Evolutionary conservation across 2,888 invertebrate genomes (phyloP).

Genomic region (Gisinianus flammeolus): DNA sequence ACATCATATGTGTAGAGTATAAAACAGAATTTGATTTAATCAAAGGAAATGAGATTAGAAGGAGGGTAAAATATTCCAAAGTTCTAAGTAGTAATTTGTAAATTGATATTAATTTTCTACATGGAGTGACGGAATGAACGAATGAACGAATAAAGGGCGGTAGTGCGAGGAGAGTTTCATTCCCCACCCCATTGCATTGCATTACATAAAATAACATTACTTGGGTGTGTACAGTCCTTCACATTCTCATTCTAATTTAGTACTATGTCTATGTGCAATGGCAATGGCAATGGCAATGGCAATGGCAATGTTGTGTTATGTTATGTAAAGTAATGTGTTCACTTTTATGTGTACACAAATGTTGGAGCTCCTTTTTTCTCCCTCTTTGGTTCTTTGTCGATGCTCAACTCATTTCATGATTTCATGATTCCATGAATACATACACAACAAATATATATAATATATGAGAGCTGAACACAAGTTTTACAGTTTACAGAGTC

Average conservation of each 20-base stretch:
- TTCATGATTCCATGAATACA: no score
- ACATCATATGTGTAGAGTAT: no score
- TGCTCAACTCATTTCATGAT: no score
- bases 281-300: no score
- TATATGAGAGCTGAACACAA: no score
- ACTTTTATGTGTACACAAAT: slow-evolving; percentile 6
- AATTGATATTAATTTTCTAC: slow-evolving; percentile 33
- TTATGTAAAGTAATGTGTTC: slow-evolving; percentile 11
- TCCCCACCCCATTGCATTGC: neutral
- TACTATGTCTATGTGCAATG: no score
- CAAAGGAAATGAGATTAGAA: slow-evolving; percentile 33
- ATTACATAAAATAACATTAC: neutral
- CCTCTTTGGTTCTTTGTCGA: no score
- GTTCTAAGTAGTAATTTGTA: slow-evolving; percentile 34
- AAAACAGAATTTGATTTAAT: slow-evolving; percentile 38
- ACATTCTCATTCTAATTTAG: slow-evolving; percentile 11
- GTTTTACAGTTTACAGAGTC: no score
- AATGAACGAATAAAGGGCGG: neutral
- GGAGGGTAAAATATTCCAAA: slow-evolving; percentile 9
- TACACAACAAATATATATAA: no score
- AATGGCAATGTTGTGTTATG: no score
- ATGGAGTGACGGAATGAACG: neutral
- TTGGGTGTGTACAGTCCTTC: neutral
- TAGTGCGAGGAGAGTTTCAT: neutral
- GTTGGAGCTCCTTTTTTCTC: neutral